Percentiles rank a stretch among this genome's conserved stretches.
phyloP scores from a whole-genome alignment of 2,113 vertebrate species.

The Melanotaenia duboulayi region DNA sequence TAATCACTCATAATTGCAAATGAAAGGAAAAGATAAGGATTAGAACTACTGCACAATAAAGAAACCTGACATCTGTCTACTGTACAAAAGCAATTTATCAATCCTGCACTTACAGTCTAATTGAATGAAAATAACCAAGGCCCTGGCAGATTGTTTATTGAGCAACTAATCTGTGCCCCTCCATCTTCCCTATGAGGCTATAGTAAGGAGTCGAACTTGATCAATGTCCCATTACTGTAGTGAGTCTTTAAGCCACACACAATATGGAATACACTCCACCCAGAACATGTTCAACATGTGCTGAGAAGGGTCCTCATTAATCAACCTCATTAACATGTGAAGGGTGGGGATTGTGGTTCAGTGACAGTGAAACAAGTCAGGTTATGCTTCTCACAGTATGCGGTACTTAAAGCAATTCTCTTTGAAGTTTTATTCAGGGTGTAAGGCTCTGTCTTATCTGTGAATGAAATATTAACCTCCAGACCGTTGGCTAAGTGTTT shows the following conservation, averaged over 20 bases:
- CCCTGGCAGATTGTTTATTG: constrained; percentile 77
- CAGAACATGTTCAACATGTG: constrained; percentile 30
- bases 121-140: constrained; percentile 66
- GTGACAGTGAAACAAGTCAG: constrained; percentile 55
- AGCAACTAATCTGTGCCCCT: constrained; percentile 70
- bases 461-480: constrained; percentile 81
- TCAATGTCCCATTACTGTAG: constrained; percentile 62
- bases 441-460: constrained; percentile 67
- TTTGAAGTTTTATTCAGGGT: constrained; percentile 64
- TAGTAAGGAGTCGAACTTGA: constrained; percentile 33
- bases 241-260: constrained; percentile 54
- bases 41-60: constrained; percentile 37
- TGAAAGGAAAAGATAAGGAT: constrained; percentile 41
- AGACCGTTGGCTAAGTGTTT: constrained; percentile 78
- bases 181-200: constrained; percentile 39
- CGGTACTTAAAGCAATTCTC: constrained; percentile 57
- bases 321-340: constrained; percentile 40
- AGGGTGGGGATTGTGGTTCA: not conserved
- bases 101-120: constrained; percentile 58
- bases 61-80: constrained; percentile 20
- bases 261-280: constrained; percentile 40
- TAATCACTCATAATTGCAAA: constrained; percentile 30
- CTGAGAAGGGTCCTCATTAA: constrained; percentile 50
- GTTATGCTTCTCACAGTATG: constrained; percentile 29
- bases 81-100: constrained; percentile 45